Conservation (phyloP, 1,140 invertebrate species). For the Neomicropteryx cornuta region DNA sequence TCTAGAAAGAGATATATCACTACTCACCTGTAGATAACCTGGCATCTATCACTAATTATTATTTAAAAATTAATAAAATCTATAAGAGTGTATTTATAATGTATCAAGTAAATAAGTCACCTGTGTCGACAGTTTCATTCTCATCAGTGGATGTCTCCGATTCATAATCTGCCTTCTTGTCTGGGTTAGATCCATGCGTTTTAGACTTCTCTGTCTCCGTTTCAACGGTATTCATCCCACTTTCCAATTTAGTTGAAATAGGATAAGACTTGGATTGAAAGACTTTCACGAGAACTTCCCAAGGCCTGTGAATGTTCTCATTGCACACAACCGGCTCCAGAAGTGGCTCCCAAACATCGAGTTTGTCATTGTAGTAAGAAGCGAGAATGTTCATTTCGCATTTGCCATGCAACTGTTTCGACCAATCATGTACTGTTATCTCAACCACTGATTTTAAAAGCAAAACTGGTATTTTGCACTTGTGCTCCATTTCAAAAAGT, state of each 20-base stretch:
- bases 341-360: constrained; percentile 68
- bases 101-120: too few relatives aligned
- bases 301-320: constrained; percentile 57
- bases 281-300: constrained; percentile 61
- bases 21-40: too few relatives aligned
- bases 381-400: constrained; percentile 53
- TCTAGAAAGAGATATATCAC: too few relatives aligned
- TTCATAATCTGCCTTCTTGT: constrained; percentile 31
- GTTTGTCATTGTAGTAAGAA: constrained; percentile 62
- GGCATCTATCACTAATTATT: too few relatives aligned
- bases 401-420: constrained; percentile 41
- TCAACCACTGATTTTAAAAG: constrained; percentile 41
- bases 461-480: constrained; percentile 29
- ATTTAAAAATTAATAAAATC: too few relatives aligned
- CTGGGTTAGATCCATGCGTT: constrained; percentile 15
- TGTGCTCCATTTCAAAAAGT: constrained; percentile 46
- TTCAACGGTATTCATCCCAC: constrained; percentile 22
- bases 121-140: constrained; percentile 43
- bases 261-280: constrained; percentile 44
- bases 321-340: constrained; percentile 60
- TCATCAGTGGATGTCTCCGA: constrained; percentile 52
- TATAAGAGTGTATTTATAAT: too few relatives aligned
- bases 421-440: constrained; percentile 53
- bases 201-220: constrained; percentile 20
- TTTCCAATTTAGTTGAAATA: constrained; percentile 43